phyloP scores from a whole-genome alignment of 2,113 vertebrate species.

The Numida meleagris region DNA sequence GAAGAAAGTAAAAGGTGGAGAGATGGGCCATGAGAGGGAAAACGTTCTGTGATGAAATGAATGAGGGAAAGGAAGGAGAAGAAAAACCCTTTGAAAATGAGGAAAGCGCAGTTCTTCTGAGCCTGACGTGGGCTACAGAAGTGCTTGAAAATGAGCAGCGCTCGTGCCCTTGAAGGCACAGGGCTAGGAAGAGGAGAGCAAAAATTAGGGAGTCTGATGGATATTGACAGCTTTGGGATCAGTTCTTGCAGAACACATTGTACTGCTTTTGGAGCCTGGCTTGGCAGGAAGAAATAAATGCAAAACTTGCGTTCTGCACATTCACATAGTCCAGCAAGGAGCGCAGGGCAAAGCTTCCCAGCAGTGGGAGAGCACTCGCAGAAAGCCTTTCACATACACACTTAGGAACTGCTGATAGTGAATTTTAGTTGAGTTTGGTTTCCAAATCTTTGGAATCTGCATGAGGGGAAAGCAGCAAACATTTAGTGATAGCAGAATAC shows the following conservation, averaged over 20 bases:
- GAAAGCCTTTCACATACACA: not conserved
- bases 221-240: not conserved
- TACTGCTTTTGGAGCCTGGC: not conserved
- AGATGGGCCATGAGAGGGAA: not conserved
- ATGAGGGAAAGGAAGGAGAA: not conserved
- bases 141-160: not conserved
- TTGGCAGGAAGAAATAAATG: not conserved
- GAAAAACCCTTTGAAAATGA: not conserved
- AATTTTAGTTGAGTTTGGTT: not conserved
- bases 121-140: not conserved
- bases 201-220: not conserved
- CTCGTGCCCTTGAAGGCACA: not conserved
- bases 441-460: not conserved
- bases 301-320: not conserved
- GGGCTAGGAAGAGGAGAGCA: not conserved
- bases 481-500: not conserved
- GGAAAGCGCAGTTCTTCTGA: not conserved
- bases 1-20: constrained; percentile 14
- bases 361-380: not conserved
- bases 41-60: not conserved
- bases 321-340: not conserved
- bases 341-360: not conserved
- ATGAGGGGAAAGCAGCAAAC: not conserved
- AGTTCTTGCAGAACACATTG: not conserved
- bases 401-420: too few relatives aligned